These are phyloP conservation scores for Actinostola sp. DNA, from an alignment of 92 coral and sea anemone species.

Conservation along the genomic window DNA sequence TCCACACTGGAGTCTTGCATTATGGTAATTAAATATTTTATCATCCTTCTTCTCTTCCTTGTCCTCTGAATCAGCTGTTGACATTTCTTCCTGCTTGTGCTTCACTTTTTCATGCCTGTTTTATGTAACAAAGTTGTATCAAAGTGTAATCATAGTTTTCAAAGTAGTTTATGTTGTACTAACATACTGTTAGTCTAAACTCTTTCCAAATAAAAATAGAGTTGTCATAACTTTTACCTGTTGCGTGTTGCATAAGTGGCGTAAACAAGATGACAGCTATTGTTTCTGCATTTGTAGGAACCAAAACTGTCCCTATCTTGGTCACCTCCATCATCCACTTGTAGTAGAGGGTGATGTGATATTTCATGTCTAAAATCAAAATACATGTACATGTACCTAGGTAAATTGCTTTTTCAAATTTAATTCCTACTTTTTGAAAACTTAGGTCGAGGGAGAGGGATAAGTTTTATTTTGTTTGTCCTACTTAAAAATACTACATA, in stretches of 20 bases:
- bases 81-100: constrained; percentile 25
- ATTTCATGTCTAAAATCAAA: constrained; percentile 37
- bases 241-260: constrained; percentile 52
- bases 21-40: constrained; percentile 55
- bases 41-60: constrained; percentile 30
- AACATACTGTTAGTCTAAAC: background rate
- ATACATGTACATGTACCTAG: background rate
- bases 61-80: constrained; percentile 10
- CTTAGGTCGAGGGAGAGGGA: too few relatives aligned
- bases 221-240: constrained; percentile 24
- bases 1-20: constrained; percentile 72
- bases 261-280: constrained; percentile 34
- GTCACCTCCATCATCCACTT: constrained; percentile 39
- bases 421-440: too few relatives aligned
- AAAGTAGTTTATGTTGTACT: background rate
- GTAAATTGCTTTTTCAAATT: background rate
- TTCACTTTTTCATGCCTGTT: constrained; percentile 52
- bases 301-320: constrained; percentile 44
- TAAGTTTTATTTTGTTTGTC: too few relatives aligned
- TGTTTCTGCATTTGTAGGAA: constrained; percentile 55
- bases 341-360: constrained; percentile 39
- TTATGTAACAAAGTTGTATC: background rate
- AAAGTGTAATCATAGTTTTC: background rate
- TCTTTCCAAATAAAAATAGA: background rate
- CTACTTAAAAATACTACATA: background rate